These are phyloP conservation scores for Craniophora ligustri DNA, from an alignment of 2,888 invertebrate genomes.

Conservation along the genomic window DNA sequence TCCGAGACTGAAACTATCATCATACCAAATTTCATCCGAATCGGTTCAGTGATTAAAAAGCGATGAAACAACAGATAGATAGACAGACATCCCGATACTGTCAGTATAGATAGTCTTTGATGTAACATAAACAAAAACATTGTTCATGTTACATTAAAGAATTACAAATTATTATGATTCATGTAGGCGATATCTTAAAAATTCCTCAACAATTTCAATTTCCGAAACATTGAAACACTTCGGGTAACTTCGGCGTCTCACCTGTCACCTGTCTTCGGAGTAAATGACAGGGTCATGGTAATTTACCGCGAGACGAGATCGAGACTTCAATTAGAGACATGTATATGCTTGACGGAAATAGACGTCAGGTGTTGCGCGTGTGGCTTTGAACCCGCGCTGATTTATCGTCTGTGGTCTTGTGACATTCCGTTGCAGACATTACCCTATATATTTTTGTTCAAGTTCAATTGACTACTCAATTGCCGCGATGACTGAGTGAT, in stretches of 20 bases:
- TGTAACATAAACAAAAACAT: no score
- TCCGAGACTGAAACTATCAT: no score
- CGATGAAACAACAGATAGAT: no score
- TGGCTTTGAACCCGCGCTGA: not conserved
- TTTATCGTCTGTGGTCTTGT: not conserved
- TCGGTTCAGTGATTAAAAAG: no score
- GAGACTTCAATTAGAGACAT: constrained; percentile 35
- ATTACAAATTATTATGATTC: no score
- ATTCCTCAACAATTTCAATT: no score
- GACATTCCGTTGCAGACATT: not conserved
- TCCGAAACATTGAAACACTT: not conserved
- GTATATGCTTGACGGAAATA: not conserved
- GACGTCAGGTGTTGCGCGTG: constrained; percentile 18
- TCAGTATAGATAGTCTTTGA: no score
- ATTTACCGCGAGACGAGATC: constrained; percentile 42
- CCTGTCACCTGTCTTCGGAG: constrained; percentile 33
- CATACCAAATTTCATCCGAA: no score
- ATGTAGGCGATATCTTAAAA: no score
- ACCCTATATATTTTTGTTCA: not conserved
- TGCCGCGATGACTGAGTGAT: no score
- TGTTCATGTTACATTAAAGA: no score
- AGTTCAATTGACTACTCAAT: not conserved
- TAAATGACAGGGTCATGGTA: constrained; percentile 47
- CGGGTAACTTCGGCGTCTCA: constrained; percentile 14
- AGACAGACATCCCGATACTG: no score